Evolutionary conservation across 2,888 invertebrate species (phyloP).

Genomic region (Metellina segmentata): DNA sequence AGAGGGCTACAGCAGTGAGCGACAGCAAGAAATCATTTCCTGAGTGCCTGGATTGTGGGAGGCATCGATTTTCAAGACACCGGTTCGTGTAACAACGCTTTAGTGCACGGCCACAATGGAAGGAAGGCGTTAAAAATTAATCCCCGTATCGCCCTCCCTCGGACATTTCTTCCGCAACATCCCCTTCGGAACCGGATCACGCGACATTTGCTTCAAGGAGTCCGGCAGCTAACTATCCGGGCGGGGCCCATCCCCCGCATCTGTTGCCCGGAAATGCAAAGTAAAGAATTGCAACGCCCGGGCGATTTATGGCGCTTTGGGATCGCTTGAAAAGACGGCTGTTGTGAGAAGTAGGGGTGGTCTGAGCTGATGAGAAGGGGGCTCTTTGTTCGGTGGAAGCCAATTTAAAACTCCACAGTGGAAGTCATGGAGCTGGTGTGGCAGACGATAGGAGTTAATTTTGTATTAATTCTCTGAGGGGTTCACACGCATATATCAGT

Average conservation of each 20-base stretch:
- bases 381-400: neutral
- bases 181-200: constrained; percentile 29
- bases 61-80: neutral
- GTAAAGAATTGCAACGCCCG: constrained; percentile 17
- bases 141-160: neutral
- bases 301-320: constrained; percentile 37
- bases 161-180: constrained; percentile 52
- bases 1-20: too few species aligned
- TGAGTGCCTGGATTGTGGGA: too few species aligned
- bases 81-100: neutral
- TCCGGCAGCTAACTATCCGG: constrained; percentile 37
- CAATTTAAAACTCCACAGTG: neutral
- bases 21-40: too few species aligned
- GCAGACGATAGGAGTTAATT: neutral
- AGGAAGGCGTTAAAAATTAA: constrained; percentile 22
- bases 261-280: constrained; percentile 34
- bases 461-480: too few species aligned
- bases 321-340: constrained; percentile 1
- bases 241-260: neutral
- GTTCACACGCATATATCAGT: too few species aligned
- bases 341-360: neutral
- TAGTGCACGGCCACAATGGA: neutral
- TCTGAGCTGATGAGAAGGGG: neutral
- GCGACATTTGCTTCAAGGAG: constrained; percentile 50
- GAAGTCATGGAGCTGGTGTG: neutral